Percentiles rank a stretch among this genome's conserved stretches.
phyloP scores from a whole-genome alignment of 2,888 invertebrate species.

The Glaucopsyche alexis region DNA sequence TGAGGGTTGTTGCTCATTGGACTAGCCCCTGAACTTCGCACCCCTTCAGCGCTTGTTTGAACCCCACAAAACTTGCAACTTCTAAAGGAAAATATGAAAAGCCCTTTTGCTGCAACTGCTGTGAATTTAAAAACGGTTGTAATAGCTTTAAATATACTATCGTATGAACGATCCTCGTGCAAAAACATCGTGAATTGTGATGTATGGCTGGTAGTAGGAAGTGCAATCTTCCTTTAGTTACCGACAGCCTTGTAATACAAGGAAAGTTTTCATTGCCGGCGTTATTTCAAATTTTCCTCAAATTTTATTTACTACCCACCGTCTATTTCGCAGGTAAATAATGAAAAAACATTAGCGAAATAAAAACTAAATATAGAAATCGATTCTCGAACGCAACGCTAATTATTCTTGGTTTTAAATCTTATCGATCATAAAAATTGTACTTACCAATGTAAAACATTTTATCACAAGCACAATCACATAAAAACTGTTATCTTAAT shows the following conservation, averaged over 20 bases:
- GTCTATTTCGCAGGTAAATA: neutral
- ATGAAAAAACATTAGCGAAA: neutral
- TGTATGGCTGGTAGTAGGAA: conserved; percentile 21
- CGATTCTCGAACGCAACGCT: neutral
- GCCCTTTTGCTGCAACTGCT: too few species aligned
- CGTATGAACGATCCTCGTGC: neutral
- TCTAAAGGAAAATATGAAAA: too few species aligned
- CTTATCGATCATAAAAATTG: conserved; percentile 8
- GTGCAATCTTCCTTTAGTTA: conserved; percentile 22
- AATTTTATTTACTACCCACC: neutral
- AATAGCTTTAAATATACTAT: neutral
- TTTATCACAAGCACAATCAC: conserved; percentile 33
- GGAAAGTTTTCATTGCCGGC: conserved; percentile 19
- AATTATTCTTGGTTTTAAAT: neutral
- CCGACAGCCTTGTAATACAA: conserved; percentile 18
- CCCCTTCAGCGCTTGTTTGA: too few species aligned
- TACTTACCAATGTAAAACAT: conserved; percentile 29
- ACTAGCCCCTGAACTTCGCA: too few species aligned
- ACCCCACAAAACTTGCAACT: too few species aligned
- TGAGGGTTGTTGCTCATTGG: too few species aligned
- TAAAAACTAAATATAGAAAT: conserved; percentile 2
- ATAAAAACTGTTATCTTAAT: conserved; percentile 22
- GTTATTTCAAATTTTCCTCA: neutral
- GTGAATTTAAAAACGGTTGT: too few species aligned
- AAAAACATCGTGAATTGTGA: neutral